These are phyloP conservation scores for Platyrinchus mystaceus DNA, from an alignment of 2,797 vertebrate species.

Conservation along the genomic window DNA sequence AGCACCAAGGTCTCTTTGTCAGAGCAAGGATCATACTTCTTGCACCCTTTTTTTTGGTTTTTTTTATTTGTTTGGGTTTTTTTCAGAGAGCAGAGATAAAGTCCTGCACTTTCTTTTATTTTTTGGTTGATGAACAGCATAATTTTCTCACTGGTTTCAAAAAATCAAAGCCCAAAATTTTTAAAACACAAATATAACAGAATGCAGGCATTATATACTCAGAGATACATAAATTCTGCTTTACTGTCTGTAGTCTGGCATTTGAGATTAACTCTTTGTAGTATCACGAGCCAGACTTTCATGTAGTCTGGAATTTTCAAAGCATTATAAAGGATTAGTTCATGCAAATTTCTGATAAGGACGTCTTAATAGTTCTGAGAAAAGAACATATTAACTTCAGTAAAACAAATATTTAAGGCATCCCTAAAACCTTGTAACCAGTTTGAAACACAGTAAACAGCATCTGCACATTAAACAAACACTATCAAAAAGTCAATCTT, in stretches of 20 bases:
- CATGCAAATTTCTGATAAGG: constrained; percentile 39
- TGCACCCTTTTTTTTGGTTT: neutral
- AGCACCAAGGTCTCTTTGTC: neutral
- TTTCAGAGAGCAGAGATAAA: neutral
- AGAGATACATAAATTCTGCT: neutral
- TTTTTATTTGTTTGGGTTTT: too few relatives aligned
- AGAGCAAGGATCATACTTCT: neutral
- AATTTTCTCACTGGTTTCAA: neutral
- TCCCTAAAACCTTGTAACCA: neutral
- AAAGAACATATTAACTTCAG: neutral
- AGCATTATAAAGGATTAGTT: constrained; percentile 27
- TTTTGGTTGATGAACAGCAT: neutral
- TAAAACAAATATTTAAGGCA: neutral
- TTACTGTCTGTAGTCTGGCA: neutral
- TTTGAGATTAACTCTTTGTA: constrained; percentile 39
- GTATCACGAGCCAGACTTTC: neutral
- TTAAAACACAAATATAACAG: neutral
- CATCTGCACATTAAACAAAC: neutral
- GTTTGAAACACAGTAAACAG: neutral
- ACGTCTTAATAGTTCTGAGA: neutral
- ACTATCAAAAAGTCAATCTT: neutral
- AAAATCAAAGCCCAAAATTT: neutral
- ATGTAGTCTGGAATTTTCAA: neutral
- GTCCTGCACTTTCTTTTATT: neutral
- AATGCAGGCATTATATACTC: neutral